These are phyloP conservation scores for Plagodis pulveraria DNA, from an alignment of 2,888 invertebrate species.

Conservation along the genomic window DNA sequence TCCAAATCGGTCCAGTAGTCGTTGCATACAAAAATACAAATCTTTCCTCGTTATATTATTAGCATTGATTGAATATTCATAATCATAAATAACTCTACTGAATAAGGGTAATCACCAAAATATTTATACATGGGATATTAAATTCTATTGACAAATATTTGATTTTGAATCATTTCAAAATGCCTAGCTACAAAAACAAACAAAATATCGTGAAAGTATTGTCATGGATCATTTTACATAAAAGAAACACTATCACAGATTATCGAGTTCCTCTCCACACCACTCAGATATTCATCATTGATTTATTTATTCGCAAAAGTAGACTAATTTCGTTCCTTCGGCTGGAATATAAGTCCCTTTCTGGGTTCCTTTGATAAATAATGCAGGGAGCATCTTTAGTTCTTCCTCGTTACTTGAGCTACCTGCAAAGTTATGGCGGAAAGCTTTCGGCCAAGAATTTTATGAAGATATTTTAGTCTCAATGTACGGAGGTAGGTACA, in stretches of 20 bases:
- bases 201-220: no score
- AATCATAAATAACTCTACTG: no score
- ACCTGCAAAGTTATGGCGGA: constrained; percentile 26
- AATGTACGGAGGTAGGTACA: not conserved
- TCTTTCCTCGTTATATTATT: no score
- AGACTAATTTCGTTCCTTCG: constrained; percentile 27
- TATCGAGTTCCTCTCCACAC: not conserved
- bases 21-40: no score
- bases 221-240: not conserved
- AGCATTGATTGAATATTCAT: no score
- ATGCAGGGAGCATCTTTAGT: constrained; percentile 26
- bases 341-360: constrained; percentile 27
- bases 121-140: no score
- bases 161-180: no score
- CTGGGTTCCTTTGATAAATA: constrained; percentile 34
- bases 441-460: constrained; percentile 22
- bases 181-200: no score
- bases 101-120: no score
- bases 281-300: constrained; percentile 17
- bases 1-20: no score
- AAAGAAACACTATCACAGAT: not conserved
- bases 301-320: constrained; percentile 24
- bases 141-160: no score
- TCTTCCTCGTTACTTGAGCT: constrained; percentile 20
- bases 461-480: constrained; percentile 12